Conservation (phyloP, 2,113 vertebrate species). For the Tenebrosternarchus preto region DNA sequence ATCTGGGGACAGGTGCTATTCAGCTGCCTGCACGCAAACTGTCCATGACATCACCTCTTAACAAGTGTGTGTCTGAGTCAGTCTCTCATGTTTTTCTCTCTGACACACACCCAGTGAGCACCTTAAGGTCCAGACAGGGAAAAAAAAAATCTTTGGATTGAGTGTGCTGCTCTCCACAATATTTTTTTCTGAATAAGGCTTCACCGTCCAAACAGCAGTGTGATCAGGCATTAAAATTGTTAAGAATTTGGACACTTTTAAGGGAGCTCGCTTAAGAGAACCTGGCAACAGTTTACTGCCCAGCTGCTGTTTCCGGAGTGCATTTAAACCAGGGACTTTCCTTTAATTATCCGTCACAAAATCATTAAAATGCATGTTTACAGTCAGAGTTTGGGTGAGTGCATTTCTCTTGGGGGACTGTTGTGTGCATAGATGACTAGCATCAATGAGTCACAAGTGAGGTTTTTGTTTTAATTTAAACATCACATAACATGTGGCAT, state of each 20-base stretch:
- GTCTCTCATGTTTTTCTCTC: conserved; percentile 53
- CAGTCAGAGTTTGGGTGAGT: conserved; percentile 62
- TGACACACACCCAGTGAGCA: background rate
- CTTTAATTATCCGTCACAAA: conserved; percentile 71
- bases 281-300: conserved; percentile 31
- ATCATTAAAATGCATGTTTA: conserved; percentile 63
- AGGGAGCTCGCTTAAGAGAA: conserved; percentile 21
- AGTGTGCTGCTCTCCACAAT: too few relatives aligned
- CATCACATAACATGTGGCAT: conserved; percentile 56
- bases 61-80: conserved; percentile 74
- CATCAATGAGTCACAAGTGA: conserved; percentile 44
- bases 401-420: conserved; percentile 49
- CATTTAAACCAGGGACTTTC: conserved; percentile 66
- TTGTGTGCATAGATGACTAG: conserved; percentile 60
- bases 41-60: conserved; percentile 73
- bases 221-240: background rate
- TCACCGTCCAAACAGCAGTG: background rate
- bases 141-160: background rate
- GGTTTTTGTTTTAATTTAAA: conserved; percentile 19
- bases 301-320: conserved; percentile 59
- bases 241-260: background rate
- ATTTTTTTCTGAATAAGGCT: background rate
- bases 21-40: conserved; percentile 67
- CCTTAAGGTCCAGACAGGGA: background rate
- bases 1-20: conserved; percentile 70